phyloP scores from a whole-genome alignment of 2,888 invertebrate species.

The Hirtodrosophila confusa region DNA sequence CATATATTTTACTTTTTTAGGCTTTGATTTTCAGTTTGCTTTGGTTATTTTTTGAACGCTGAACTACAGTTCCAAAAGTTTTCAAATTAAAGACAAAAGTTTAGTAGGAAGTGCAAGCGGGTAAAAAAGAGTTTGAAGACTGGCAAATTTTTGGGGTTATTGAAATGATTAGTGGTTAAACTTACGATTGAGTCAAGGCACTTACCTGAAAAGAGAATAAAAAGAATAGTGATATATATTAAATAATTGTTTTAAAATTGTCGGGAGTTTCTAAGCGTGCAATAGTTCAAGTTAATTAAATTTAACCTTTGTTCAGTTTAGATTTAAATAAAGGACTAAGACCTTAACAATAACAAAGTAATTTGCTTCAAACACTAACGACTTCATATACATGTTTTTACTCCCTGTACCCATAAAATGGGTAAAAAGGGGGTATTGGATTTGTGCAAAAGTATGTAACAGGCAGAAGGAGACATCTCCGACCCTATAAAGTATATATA shows the following conservation, averaged over 20 bases:
- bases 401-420: too few species aligned
- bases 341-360: too few species aligned
- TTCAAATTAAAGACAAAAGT: conserved; percentile 70
- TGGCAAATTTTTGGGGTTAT: conserved; percentile 3
- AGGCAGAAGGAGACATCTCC: too few species aligned
- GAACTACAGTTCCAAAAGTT: conserved; percentile 43
- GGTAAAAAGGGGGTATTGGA: too few species aligned
- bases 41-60: conserved; percentile 4
- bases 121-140: conserved; percentile 2
- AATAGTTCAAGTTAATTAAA: too few species aligned
- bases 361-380: too few species aligned
- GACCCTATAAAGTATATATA: too few species aligned
- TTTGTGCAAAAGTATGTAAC: too few species aligned
- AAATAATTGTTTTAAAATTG: background rate
- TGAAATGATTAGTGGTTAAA: conserved; percentile 16
- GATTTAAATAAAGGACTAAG: too few species aligned
- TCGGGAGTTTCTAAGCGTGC: background rate
- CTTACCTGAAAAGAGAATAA: conserved; percentile 63
- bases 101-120: conserved; percentile 8
- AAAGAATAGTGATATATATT: background rate
- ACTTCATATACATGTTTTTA: background rate
- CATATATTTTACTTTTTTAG: conserved; percentile 26
- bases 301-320: too few species aligned
- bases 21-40: conserved; percentile 32
- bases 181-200: conserved; percentile 28